These are phyloP conservation scores for Sebastes matsubarae DNA, from an alignment of 2,797 vertebrate species.

Conservation along the genomic window DNA sequence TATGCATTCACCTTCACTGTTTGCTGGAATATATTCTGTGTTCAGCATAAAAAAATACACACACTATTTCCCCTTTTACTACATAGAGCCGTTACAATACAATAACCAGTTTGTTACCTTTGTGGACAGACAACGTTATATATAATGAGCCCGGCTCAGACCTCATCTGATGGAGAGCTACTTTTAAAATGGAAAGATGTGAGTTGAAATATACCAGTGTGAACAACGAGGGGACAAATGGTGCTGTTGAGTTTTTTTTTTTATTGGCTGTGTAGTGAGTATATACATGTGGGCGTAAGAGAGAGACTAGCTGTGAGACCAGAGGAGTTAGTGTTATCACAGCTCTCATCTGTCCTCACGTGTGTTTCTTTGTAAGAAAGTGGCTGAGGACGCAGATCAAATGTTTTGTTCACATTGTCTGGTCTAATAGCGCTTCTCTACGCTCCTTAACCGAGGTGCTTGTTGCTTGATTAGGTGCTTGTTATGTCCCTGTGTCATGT, in stretches of 20 bases:
- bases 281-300: neutral
- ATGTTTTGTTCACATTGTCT: neutral
- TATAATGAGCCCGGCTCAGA: neutral
- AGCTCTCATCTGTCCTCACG: neutral
- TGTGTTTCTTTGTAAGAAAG: neutral
- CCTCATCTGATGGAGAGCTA: neutral
- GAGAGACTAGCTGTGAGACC: neutral
- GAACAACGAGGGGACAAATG: neutral
- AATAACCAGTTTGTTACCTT: conserved; percentile 23
- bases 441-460: neutral
- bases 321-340: neutral
- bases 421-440: no score
- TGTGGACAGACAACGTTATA: conserved; percentile 8
- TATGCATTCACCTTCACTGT: neutral
- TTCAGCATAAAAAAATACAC: neutral
- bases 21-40: neutral
- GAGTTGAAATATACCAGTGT: neutral
- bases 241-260: neutral
- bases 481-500: neutral
- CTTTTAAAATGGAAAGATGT: conserved; percentile 6
- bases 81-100: neutral
- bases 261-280: neutral
- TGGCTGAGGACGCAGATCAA: neutral
- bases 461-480: neutral
- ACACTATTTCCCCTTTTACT: neutral